Base-by-base conservation (phyloP, 2,888 invertebrate genomes). In the Drosophila vallismaia region DNA sequence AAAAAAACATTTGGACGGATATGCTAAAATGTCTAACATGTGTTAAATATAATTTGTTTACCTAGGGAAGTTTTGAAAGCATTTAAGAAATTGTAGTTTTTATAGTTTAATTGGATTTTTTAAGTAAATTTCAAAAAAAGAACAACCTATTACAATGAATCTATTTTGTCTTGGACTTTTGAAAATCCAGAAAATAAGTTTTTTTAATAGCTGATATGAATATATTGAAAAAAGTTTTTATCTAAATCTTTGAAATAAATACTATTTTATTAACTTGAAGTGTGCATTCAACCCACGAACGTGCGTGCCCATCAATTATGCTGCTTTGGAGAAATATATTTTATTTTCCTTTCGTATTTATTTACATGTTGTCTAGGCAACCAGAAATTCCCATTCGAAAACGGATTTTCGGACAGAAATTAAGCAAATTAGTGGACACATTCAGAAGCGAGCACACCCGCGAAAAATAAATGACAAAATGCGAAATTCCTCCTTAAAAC, bases 371-470 rank as follows among this genome's bases (percentile, higher is more conserved):
- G 56, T 44, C 71, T 73, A 71, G 70, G 69, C 71, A 59, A 57
- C 51, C 52, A 60, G 67, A 72, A 58, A 40, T 53, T 12, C 67
- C 50, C 68, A 73, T 67, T 68, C 60, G 54, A 64, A 80, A 84
- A 59, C 54, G 12, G 50, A 53, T 77, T 52, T 46, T 26, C 33
- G 82, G 88, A 71, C 88, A 80, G 58, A 88, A 81, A 77, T 85
- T 77, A 78, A 78, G 76, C 86, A 88, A 82, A 82, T 82, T 87
- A 80, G 82, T 71, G 33, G 58, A 87, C 79, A 79, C 79, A 62
- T 79, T 80, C 48, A 63, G 49, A 54, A 24, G 50, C 46, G 44
- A 66, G 55, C 28, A 19, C 45, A 38, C 19, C 26, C 50, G 60
- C 24, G 19, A 46, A 68, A 53, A 64, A 72, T 64, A 53, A 45